Percentiles rank a stretch among this genome's conserved stretches.
Conservation (phyloP, 2,888 invertebrate species). For the Rhyacophila evoluta region DNA sequence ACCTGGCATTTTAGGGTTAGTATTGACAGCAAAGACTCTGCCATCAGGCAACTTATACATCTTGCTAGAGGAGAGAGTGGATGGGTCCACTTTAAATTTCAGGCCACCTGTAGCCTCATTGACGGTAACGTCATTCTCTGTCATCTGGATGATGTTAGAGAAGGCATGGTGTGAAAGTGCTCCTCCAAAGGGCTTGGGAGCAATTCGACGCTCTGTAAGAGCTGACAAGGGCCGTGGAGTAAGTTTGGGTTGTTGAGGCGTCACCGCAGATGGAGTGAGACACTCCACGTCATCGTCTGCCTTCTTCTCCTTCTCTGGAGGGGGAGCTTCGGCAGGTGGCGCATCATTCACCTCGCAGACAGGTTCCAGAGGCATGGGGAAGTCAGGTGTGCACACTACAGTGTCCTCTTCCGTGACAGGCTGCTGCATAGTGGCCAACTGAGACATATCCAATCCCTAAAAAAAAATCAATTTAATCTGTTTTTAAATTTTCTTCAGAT, state of each 20-base stretch:
- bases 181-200: slow-evolving; percentile 28
- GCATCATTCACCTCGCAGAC: slow-evolving; percentile 63
- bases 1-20: slow-evolving; percentile 67
- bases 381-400: slow-evolving; percentile 75
- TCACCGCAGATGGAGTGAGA: slow-evolving; percentile 60
- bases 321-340: background rate
- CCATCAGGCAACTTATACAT: slow-evolving; percentile 70
- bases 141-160: slow-evolving; percentile 69
- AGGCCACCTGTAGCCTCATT: slow-evolving; percentile 66
- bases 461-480: too few relatives aligned
- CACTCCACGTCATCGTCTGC: slow-evolving; percentile 67
- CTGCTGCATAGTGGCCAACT: slow-evolving; percentile 57
- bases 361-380: slow-evolving; percentile 63
- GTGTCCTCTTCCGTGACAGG: slow-evolving; percentile 59
- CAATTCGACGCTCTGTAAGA: slow-evolving; percentile 37
- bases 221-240: slow-evolving; percentile 57
- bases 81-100: slow-evolving; percentile 68
- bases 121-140: slow-evolving; percentile 68
- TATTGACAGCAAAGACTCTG: slow-evolving; percentile 67
- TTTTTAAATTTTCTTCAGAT: too few relatives aligned
- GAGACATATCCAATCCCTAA: slow-evolving; percentile 66
- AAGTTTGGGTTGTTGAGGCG: slow-evolving; percentile 58
- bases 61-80: slow-evolving; percentile 68
- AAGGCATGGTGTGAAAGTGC: slow-evolving; percentile 50
- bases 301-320: slow-evolving; percentile 36